Evolutionary conservation across 2,113 vertebrate genomes (phyloP).

Genomic region (Nesogale talazaci): DNA sequence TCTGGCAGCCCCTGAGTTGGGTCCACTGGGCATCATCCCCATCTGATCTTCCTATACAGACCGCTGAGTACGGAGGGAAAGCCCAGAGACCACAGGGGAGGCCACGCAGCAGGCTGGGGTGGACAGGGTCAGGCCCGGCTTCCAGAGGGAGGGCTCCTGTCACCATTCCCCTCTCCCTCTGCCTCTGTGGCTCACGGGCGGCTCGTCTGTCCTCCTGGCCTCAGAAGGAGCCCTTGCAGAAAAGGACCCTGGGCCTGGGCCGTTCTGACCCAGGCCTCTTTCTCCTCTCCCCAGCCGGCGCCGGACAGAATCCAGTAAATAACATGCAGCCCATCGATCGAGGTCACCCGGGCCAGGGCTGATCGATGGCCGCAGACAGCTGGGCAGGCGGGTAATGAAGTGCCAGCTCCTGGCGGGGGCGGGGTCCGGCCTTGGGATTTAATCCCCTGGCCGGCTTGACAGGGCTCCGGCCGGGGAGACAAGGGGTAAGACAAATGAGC

Average conservation of each 20-base stretch:
- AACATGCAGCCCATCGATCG: conserved; percentile 82
- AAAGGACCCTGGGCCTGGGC: not conserved
- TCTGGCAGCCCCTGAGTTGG: not conserved
- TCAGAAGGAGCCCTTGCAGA: not conserved
- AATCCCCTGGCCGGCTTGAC: conserved; percentile 83
- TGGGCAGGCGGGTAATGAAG: conserved; percentile 86
- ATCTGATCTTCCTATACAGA: not conserved
- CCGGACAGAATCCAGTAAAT: conserved; percentile 81
- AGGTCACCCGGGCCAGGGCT: conserved; percentile 83
- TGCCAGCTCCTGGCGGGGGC: conserved; percentile 77
- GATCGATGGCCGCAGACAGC: conserved; percentile 86
- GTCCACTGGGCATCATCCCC: rapidly evolving
- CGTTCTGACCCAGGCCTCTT: not conserved
- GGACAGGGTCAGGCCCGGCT: not conserved
- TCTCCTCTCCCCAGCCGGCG: not conserved
- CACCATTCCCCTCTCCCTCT: not conserved
- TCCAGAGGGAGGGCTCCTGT: not conserved
- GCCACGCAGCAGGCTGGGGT: rapidly evolving
- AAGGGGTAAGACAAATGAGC: conserved; percentile 79
- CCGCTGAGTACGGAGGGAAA: not conserved
- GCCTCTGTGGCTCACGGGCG: not conserved
- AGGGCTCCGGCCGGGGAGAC: conserved; percentile 77
- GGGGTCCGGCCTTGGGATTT: conserved; percentile 78
- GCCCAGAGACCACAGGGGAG: not conserved
- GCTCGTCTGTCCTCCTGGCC: not conserved